A percentile compares a stretch with the other conserved stretches of the same genome.
Conservation (phyloP, 2,797 vertebrate species). For the Periophthalmus magnuspinnatus region DNA sequence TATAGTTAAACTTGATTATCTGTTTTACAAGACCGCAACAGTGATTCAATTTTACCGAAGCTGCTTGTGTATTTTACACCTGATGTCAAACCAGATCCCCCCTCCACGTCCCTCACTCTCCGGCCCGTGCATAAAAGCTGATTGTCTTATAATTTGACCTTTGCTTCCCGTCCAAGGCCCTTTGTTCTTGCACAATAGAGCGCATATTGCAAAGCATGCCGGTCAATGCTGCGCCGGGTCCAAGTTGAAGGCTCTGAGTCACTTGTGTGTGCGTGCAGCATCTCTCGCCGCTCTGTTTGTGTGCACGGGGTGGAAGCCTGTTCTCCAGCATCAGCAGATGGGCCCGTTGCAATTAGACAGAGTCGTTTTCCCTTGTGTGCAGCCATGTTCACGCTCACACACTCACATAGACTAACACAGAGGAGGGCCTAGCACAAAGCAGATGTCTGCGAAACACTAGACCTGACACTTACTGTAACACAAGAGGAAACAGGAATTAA, state of each 20-base stretch:
- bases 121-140: conserved; percentile 42
- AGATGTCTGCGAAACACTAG: conserved; percentile 69
- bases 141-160: conserved; percentile 69
- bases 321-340: conserved; percentile 71
- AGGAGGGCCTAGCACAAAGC: conserved; percentile 35
- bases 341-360: conserved; percentile 64
- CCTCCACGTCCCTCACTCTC: conserved; percentile 7
- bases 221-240: conserved; percentile 60
- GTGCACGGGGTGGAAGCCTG: conserved; percentile 50
- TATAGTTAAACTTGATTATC: background rate
- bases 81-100: conserved; percentile 23
- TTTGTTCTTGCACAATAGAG: conserved; percentile 71
- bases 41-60: background rate
- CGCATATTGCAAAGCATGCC: conserved; percentile 69
- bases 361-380: conserved; percentile 56
- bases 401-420: conserved; percentile 25
- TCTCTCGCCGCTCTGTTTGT: conserved; percentile 47
- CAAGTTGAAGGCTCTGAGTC: conserved; percentile 63
- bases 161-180: conserved; percentile 58
- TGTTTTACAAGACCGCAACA: background rate
- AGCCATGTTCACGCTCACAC: conserved; percentile 24
- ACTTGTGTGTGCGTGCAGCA: conserved; percentile 26
- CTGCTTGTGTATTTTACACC: conserved; percentile 4
- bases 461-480: conserved; percentile 53
- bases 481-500: conserved; percentile 38